These are phyloP conservation scores for Trichoplusia ni DNA, from an alignment of 1,140 invertebrate genomes.

Conservation along the genomic window DNA sequence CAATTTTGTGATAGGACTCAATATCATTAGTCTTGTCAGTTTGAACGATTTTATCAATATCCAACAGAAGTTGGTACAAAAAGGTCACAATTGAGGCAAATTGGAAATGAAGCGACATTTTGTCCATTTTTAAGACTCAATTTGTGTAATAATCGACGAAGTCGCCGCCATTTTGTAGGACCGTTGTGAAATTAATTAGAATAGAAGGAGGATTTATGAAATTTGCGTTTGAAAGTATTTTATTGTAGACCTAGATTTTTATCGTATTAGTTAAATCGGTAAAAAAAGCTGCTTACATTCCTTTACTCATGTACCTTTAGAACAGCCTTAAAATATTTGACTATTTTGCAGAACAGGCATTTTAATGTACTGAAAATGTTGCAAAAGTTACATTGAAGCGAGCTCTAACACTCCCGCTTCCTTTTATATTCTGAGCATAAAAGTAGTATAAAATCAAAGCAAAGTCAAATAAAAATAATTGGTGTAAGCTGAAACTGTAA, in stretches of 20 bases:
- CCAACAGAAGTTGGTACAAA: background rate
- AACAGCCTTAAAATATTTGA: too few relatives aligned
- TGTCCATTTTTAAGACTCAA: constrained; percentile 1
- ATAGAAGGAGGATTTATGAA: background rate
- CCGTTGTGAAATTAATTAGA: background rate
- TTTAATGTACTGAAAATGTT: too few relatives aligned
- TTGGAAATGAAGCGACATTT: background rate
- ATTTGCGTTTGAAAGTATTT: background rate
- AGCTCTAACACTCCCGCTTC: too few relatives aligned
- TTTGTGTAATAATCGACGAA: background rate
- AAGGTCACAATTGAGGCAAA: constrained; percentile 3
- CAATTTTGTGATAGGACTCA: background rate
- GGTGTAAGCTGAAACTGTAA: constrained; percentile 2
- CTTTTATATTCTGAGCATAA: too few relatives aligned
- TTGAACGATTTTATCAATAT: constrained; percentile 1
- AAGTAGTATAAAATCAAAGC: too few relatives aligned
- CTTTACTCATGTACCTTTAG: too few relatives aligned
- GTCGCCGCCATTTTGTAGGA: background rate
- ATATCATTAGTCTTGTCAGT: background rate
- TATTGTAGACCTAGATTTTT: too few relatives aligned
- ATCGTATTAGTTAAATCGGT: too few relatives aligned
- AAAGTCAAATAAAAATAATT: background rate
- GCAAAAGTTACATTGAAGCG: too few relatives aligned
- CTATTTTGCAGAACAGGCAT: too few relatives aligned
- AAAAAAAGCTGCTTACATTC: too few relatives aligned